Conservation (phyloP, 2,797 vertebrate genomes). For the Eulemur rubriventer region DNA sequence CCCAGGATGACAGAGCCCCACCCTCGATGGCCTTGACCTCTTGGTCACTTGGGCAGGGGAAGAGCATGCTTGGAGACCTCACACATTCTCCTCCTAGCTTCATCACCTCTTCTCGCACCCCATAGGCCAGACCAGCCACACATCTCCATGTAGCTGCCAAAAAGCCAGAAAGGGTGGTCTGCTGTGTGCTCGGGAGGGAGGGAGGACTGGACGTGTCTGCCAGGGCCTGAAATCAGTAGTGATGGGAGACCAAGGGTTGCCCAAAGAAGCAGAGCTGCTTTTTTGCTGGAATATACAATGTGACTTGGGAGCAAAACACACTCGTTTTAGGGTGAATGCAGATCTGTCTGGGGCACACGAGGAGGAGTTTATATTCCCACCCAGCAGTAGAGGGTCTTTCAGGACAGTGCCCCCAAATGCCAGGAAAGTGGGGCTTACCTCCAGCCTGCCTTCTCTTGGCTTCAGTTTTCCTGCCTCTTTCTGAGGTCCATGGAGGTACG, state of each 20-base stretch:
- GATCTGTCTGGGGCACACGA: accelerated
- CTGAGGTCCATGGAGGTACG: not conserved
- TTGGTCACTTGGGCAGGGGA: not conserved
- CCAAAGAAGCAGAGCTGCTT: not conserved
- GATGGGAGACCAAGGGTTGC: not conserved
- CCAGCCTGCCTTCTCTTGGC: too few relatives aligned
- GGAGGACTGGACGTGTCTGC: not conserved
- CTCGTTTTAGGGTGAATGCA: not conserved
- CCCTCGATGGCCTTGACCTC: not conserved
- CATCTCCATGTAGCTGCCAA: not conserved
- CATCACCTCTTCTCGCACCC: not conserved
- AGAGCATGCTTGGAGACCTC: not conserved
- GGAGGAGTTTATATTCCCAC: not conserved
- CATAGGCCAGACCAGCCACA: not conserved
- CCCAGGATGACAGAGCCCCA: not conserved
- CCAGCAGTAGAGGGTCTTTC: not conserved
- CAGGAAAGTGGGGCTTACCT: not conserved
- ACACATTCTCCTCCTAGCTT: not conserved
- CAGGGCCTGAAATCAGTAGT: not conserved
- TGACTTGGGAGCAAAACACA: not conserved
- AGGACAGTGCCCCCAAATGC: not conserved
- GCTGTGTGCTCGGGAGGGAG: not conserved
- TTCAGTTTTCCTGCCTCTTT: not conserved
- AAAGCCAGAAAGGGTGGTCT: not conserved
- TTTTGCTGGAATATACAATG: not conserved